Base-by-base conservation (phyloP, 2,797 vertebrate genomes). In the Schizothorax lantsangensis region DNA sequence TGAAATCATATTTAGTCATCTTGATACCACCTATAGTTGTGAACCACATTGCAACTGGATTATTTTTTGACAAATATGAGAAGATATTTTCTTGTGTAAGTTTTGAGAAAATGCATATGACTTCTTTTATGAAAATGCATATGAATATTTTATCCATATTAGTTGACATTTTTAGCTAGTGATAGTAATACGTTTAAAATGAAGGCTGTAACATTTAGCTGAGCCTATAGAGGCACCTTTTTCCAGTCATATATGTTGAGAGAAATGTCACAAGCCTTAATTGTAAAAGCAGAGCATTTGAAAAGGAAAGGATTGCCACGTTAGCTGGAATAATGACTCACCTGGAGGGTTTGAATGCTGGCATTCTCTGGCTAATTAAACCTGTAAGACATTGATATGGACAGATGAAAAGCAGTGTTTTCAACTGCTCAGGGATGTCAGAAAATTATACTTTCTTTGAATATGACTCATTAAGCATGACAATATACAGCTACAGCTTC, bases 381-480 rank as follows among this genome's bases (percentile, higher is more conserved):
- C 49, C 45, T 49, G 33, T 45, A 57, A 54, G 33, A 52, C 47
- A 79, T 79, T 43, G 62, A 84, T 78, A 78, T 40, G 40, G 19
- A 68, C 80, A 49, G 59, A 69, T 86, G 73, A 26, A 85, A 40
- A 43, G 26, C 71, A 62, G 62, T 85, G 49, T 47, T 78, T 81
- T 68, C 86, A 79, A 57, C 59, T 54, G 33, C 74, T 69, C 43
- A 15, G 62, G 73, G 72, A 83, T 66, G 80, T 47, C 47, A 38
- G 69, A 8, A n/a, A 59, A 30, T 66, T 45, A 84, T 73, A 59
- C 30, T 79, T 84, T 26, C 14, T 36, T 71, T 68, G 38, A 81
- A 59, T 78, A 59, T 66, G 69, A 81, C 62, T 88, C 79, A 82
- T 62, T 78, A 86, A 79, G 69, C 45, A 57, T 84, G 30, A 85